Percentiles rank a stretch among this genome's conserved stretches.
Conservation (phyloP, 30 jellyfish, hydroid and myxozoan genomes). For the Aurelia aurita region DNA sequence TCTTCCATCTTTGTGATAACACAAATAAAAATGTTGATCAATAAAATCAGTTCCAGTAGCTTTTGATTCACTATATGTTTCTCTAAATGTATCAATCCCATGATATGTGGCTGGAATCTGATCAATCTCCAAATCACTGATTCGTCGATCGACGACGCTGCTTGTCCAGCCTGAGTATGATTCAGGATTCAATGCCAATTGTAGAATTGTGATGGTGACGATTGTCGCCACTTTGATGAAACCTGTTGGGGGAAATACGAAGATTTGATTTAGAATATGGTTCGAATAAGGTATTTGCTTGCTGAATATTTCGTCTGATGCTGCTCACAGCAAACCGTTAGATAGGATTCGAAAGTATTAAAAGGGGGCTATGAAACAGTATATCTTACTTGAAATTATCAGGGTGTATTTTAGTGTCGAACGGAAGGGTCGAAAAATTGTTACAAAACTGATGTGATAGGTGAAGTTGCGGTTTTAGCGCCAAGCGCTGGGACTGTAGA, state of each 20-base stretch:
- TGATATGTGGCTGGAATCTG: conserved; percentile 89
- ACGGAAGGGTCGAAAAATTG: too few relatives aligned
- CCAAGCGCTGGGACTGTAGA: too few relatives aligned
- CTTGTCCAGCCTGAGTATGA: conserved; percentile 67
- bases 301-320: too few relatives aligned
- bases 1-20: conserved; percentile 91
- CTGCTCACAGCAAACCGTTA: too few relatives aligned
- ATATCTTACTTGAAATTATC: too few relatives aligned
- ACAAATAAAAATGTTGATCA: conserved; percentile 90
- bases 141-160: conserved; percentile 13
- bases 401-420: too few relatives aligned
- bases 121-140: conserved; percentile 64
- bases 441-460: too few relatives aligned
- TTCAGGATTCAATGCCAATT: conserved; percentile 22
- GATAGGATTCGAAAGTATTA: too few relatives aligned
- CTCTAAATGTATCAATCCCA: conserved; percentile 84
- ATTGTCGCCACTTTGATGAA: neutral
- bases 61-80: conserved; percentile 74
- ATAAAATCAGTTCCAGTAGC: conserved; percentile 88
- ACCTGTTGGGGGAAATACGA: neutral
- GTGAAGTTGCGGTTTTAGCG: too few relatives aligned
- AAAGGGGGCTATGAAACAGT: too few relatives aligned
- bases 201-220: conserved; percentile 8
- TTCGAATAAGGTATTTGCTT: too few relatives aligned
- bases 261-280: too few relatives aligned